Percentiles rank a stretch among this genome's conserved stretches.
These are phyloP conservation scores for Psittacula cyanocephala DNA, from an alignment of 2,113 vertebrate genomes.

Conservation along the genomic window DNA sequence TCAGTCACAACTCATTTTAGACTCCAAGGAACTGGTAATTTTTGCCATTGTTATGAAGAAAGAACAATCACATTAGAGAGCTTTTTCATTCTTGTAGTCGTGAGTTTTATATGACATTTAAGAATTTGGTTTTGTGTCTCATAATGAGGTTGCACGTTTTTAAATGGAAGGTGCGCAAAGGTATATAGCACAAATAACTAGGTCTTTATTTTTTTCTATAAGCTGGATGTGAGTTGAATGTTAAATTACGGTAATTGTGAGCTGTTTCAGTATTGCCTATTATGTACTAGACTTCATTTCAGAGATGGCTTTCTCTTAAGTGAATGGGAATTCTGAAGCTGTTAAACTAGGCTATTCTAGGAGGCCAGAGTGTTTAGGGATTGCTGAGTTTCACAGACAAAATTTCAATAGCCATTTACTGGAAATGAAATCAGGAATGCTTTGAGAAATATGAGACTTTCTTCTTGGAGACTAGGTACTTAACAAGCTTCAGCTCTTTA, in stretches of 20 bases:
- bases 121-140: constrained; percentile 52
- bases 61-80: constrained; percentile 68
- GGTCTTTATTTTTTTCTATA: constrained; percentile 12
- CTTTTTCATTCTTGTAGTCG: constrained; percentile 59
- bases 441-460: neutral
- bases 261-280: constrained; percentile 60
- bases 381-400: neutral
- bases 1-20: constrained; percentile 66
- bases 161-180: constrained; percentile 51
- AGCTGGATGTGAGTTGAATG: constrained; percentile 73
- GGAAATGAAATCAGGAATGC: neutral
- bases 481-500: neutral
- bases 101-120: constrained; percentile 64
- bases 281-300: constrained; percentile 40
- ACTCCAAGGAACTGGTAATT: constrained; percentile 52
- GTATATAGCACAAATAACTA: constrained; percentile 1
- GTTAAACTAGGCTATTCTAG: neutral
- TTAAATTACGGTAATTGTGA: constrained; percentile 74
- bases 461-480: neutral
- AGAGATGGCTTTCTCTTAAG: constrained; percentile 27
- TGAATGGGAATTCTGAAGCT: constrained; percentile 47
- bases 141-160: constrained; percentile 60
- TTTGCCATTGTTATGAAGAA: constrained; percentile 68
- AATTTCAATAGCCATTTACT: neutral
- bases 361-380: neutral